Base-by-base conservation (phyloP, 2,113 vertebrate genomes). In the Colistium nudipinnis region DNA sequence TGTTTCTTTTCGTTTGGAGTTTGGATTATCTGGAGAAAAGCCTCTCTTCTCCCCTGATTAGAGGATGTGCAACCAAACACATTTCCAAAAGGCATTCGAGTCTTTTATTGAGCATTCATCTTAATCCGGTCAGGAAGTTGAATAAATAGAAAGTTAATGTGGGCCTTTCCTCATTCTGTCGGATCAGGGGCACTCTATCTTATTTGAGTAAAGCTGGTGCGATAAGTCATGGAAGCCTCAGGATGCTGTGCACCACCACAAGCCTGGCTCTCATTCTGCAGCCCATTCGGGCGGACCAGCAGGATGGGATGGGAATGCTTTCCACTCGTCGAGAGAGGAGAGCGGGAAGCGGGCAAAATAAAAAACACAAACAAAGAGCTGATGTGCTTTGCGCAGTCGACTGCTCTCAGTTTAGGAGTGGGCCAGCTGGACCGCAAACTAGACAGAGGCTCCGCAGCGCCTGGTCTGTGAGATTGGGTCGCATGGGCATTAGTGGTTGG, bases 221-320 rank as follows among this genome's bases (percentile, higher is more conserved):
- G 78, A 86, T 87, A 82, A 82, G 85, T 86, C 82, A 84, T 39
- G 27, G 70, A 80, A 80, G 67, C 71, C 64, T 80, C 73, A 84
- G 87, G 87, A 87, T 84, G 79, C 79, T 83, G 85, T 81, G 83
- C 83, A 89, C 80, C 74, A 89, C 90, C 80, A 72, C 87, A 87
- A 74, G 74, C 70, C 81, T 86, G 83, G 75, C 70, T 86, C 62
- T 80, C 68, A 66, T 85, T 87, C 55, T 61, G 71, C 36, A 75
- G 62, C 73, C 80, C 41, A 45, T 73, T 83, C 73, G 55, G 71
- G 71, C 66, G 61, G 74, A 84, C 71, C 71, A 69, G 85, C 70
- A 55, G 70, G 72, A 71, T 65, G 47, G 36, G 59, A 84, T 63
- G 63, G 76, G 48, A 86, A 79, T 4, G 28, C 64, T 77, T 77